Evolutionary conservation across 2,888 invertebrate species (phyloP).

Genomic region (Gisinianus flammeolus): DNA sequence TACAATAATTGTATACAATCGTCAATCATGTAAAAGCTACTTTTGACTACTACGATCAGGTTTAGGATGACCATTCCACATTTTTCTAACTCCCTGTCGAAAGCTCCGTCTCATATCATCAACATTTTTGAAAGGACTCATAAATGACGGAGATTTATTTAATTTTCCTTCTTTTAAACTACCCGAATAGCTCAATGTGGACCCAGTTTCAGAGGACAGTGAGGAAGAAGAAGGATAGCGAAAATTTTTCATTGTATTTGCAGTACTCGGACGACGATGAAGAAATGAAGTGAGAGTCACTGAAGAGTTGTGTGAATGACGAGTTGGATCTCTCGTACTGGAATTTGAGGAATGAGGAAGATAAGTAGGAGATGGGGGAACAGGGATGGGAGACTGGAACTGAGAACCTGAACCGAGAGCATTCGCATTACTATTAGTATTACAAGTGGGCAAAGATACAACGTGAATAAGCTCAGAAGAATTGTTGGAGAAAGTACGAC

Average conservation of each 20-base stretch:
- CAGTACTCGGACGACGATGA: constrained; percentile 21
- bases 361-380: constrained; percentile 1
- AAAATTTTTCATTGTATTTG: neutral
- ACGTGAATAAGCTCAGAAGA: constrained; percentile 29
- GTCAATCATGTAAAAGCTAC: too few species aligned
- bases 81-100: constrained; percentile 38
- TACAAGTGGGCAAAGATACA: constrained; percentile 53
- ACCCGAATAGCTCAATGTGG: neutral
- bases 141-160: constrained; percentile 2
- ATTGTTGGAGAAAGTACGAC: constrained; percentile 24
- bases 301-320: constrained; percentile 31
- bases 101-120: constrained; percentile 38
- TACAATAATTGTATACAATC: neutral
- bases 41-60: neutral
- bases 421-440: constrained; percentile 43
- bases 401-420: neutral
- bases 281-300: constrained; percentile 29
- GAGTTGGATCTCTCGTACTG: constrained; percentile 16
- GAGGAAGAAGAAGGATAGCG: constrained; percentile 9
- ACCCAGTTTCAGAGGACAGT: neutral
- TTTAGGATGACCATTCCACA: constrained; percentile 11
- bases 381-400: constrained; percentile 1
- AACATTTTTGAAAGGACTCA: constrained; percentile 20
- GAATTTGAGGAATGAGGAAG: neutral
- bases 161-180: constrained; percentile 6